Base-by-base conservation (phyloP, 2,113 vertebrate genomes). In the Eolophus roseicapilla region DNA sequence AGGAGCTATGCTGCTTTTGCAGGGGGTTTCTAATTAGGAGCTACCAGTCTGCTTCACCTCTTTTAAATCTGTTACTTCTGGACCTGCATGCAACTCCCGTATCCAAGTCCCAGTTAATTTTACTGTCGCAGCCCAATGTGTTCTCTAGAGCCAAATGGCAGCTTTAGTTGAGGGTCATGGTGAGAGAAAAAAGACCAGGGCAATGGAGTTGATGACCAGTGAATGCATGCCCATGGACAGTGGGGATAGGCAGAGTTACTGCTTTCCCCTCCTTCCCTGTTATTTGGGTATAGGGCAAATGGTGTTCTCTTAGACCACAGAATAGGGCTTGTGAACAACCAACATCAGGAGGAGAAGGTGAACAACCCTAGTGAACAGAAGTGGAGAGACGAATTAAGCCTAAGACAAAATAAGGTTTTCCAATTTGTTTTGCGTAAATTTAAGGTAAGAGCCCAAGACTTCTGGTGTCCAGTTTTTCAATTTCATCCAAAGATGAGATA, bases 311-410 rank as follows among this genome's bases (percentile, higher is more conserved):
- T 33, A 28, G 18, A 65, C 8, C 5, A 10, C 14, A 62, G 13
- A 0, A 1, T 0, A 39, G 21, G 15, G 5, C 10, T 64, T 86
- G 7, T 81, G 23, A 77, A 49, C 2, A 1, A 24, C n/a, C 52
- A 31, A 1, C 1, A 0, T 13, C 2, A 3, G 6, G 15, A 47
- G 68, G 15, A 84, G 39, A 88, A 7, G 7, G 2, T 3, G 1
- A 70, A 47, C 0, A 1, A 24, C 28, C 50, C 11, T 67, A 67
- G 49, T 4, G 7, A 69, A 17, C 21, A 28, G 27, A 52, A 53
- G 3, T 4, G 2, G 46, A 70, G 23, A 46, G 37, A 39, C 35
- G 5, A 75, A 75, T 78, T 13, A 83, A 64, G 44, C 8, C 14
- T 43, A 14, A 41, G 13, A 41, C 41, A 13, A 41, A 41, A 41